Base-by-base conservation (phyloP, 2,797 vertebrate species). In the Pseudotriccus pelzelni region DNA sequence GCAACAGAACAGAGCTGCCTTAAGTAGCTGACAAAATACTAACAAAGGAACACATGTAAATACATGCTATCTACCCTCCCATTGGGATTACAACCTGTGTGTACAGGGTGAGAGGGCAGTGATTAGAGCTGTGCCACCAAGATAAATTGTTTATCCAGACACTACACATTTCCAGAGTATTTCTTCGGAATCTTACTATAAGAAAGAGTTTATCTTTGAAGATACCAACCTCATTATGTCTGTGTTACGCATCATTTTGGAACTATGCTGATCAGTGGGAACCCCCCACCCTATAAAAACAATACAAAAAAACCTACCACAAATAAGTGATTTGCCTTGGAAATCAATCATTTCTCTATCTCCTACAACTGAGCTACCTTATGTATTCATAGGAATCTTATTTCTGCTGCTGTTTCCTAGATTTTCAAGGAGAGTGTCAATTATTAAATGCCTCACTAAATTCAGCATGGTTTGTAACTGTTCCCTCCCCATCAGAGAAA, bases 1-100 rank as follows among this genome's bases (percentile, higher is more conserved):
- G 95, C 94, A 95, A 93, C 97, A 97, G 94, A 97, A 97, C 94
- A 97, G 96, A 95, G 95, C 95, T 96, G 96, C 95, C 94, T 96
- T 97, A 98, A 98, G 96, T 96, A 97, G 97, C 97, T 98, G 97
- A 98, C 97, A 98, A 98, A 98, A 98, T 97, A 98, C 98, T 98
- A 98, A 98, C 98, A 98, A 98, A 98, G 98, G 97, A 98, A 98
- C 98, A 99, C 98, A 98, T 99, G 99, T 98, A 98, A 99, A 98
- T 98, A 98, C 98, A 98, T 97, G 97, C 98, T 98, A 98, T 97
- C 96, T 97, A 98, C 98, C 98, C 97, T 98, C 98, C 98, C 98
- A 92, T 92, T 95, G 98, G 98, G 98, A 98, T 97, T 98, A 97
- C 98, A 98, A 98, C 98, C 98, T 98, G 98, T 98, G 98, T 98